Conservation (phyloP, 2,888 invertebrate species). For the Dicyrtoma fusca region DNA sequence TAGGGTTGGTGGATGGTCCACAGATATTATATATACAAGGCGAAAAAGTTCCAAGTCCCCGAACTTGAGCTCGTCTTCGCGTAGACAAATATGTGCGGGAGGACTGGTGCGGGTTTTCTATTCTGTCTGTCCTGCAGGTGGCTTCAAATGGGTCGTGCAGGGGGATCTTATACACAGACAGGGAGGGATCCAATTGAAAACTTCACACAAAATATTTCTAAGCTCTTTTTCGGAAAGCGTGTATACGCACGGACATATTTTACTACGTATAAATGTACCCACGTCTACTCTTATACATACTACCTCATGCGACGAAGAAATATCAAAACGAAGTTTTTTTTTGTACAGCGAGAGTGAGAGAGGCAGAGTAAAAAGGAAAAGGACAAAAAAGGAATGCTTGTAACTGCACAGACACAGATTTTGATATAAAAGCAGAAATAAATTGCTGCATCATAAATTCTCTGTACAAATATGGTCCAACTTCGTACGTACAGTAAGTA, state of each 20-base stretch:
- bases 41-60: too few species aligned
- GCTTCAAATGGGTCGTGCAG: too few species aligned
- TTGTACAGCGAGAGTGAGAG: background rate
- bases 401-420: background rate
- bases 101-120: too few species aligned
- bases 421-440: background rate
- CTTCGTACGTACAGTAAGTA: too few species aligned
- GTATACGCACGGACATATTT: background rate
- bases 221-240: slow-evolving; percentile 1
- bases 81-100: too few species aligned
- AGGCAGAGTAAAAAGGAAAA: background rate
- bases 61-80: too few species aligned
- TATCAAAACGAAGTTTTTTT: too few species aligned
- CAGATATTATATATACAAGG: too few species aligned
- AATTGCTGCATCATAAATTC: too few species aligned
- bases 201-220: slow-evolving; percentile 23
- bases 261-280: background rate
- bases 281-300: background rate
- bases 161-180: slow-evolving; percentile 3
- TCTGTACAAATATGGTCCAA: too few species aligned
- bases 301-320: background rate
- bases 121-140: too few species aligned
- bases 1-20: too few species aligned
- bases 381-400: background rate
- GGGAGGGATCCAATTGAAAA: slow-evolving; percentile 37